phyloP scores from a whole-genome alignment of 2,797 vertebrate genomes.

The Alcedo quadribrachys region DNA sequence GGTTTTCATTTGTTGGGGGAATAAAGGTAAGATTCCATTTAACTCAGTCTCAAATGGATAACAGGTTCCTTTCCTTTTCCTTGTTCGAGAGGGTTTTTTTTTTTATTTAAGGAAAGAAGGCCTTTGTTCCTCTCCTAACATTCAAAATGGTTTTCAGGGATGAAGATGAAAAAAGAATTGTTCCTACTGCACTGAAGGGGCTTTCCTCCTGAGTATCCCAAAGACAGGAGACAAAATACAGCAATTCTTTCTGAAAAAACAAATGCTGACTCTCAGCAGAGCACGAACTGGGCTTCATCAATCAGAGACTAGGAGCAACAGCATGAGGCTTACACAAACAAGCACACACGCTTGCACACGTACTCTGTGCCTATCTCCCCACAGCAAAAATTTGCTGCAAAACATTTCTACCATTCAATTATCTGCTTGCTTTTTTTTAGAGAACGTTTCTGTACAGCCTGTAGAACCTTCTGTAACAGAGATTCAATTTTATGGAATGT shows the following conservation, averaged over 20 bases:
- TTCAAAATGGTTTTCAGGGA: not conserved
- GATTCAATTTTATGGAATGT: not conserved
- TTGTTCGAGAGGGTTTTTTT: not conserved
- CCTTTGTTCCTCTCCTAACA: not conserved
- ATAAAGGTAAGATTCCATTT: not conserved
- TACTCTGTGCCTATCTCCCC: not conserved
- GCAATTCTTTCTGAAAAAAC: not conserved
- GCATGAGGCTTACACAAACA: conserved; percentile 1
- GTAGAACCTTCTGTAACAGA: not conserved
- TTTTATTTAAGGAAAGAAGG: not conserved
- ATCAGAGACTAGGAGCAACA: not conserved
- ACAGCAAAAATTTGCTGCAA: not conserved
- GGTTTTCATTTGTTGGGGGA: not conserved
- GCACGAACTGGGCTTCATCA: not conserved
- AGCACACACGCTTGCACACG: not conserved
- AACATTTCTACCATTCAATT: not conserved
- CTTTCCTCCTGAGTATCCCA: not conserved
- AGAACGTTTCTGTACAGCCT: not conserved
- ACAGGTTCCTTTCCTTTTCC: not conserved
- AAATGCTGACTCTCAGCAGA: conserved; percentile 3
- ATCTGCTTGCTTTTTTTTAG: not conserved
- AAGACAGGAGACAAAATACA: conserved; percentile 11
- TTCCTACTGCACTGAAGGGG: not conserved
- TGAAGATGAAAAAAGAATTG: not conserved
- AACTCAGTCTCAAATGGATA: not conserved